phyloP scores from a whole-genome alignment of 2,113 vertebrate species.

The Ophiodon elongatus region DNA sequence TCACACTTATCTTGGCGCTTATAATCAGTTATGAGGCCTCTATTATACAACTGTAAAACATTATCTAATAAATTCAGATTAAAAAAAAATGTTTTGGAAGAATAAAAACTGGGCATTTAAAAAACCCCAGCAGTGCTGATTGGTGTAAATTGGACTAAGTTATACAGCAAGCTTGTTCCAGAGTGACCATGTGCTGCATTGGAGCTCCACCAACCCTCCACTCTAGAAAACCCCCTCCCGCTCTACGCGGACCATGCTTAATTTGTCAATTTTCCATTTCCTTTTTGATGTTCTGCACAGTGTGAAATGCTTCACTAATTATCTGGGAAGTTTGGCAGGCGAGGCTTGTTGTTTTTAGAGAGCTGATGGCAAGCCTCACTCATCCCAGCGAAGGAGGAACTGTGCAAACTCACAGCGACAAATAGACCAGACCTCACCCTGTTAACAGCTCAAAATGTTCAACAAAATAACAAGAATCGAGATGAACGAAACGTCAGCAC shows the following conservation, averaged over 20 bases:
- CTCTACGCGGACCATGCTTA: slow-evolving; percentile 42
- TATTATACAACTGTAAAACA: slow-evolving; percentile 47
- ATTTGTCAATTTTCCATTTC: slow-evolving; percentile 77
- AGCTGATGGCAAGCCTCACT: slow-evolving; percentile 78
- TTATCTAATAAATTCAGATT: slow-evolving; percentile 55
- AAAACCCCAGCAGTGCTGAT: slow-evolving; percentile 28
- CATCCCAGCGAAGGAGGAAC: slow-evolving; percentile 66
- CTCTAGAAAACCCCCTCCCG: slow-evolving; percentile 11
- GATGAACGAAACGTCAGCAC: slow-evolving; percentile 64
- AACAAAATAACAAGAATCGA: slow-evolving; percentile 60
- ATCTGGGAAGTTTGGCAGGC: slow-evolving; percentile 81
- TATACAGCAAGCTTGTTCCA: slow-evolving; percentile 26
- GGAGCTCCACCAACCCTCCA: slow-evolving; percentile 43
- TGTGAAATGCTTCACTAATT: slow-evolving; percentile 84
- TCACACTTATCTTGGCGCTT: slow-evolving; percentile 41
- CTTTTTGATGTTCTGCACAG: slow-evolving; percentile 80
- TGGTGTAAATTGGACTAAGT: slow-evolving; percentile 35
- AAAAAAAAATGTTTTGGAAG: slow-evolving; percentile 26
- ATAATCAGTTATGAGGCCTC: slow-evolving; percentile 50
- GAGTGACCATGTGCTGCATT: slow-evolving; percentile 58
- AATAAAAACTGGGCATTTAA: slow-evolving; percentile 26
- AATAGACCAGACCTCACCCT: slow-evolving; percentile 51
- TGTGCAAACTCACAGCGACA: slow-evolving; percentile 77
- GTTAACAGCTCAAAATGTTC: slow-evolving; percentile 50
- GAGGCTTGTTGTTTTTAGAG: slow-evolving; percentile 78